Conservation (phyloP, 2,797 vertebrate genomes). For the Crax fasciolata region DNA sequence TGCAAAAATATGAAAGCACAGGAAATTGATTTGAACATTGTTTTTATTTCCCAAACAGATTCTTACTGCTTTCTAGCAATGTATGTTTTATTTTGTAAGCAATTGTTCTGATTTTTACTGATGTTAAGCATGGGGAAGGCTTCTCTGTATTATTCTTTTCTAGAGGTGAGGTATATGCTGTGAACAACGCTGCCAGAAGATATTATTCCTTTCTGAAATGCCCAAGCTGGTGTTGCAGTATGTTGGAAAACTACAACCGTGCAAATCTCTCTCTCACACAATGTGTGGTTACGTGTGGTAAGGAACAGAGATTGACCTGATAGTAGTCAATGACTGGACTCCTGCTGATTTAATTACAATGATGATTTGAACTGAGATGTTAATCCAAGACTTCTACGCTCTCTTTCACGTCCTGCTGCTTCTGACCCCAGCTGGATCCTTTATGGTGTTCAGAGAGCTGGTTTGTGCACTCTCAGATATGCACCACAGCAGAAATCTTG, state of each 20-base stretch:
- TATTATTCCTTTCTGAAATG: not conserved
- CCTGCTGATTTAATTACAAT: accelerated
- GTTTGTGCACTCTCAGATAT: not conserved
- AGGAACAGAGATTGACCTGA: not conserved
- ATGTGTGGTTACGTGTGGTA: accelerated
- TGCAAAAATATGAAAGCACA: not conserved
- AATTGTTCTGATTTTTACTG: not conserved
- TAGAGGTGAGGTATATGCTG: not conserved
- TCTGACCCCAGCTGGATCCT: not conserved
- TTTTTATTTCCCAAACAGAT: not conserved
- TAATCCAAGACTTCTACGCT: not conserved
- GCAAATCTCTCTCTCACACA: not conserved
- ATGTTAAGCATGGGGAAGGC: not conserved
- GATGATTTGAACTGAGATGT: not conserved
- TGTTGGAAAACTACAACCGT: not conserved
- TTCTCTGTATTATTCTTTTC: not conserved
- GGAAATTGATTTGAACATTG: not conserved
- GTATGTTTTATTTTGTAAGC: not conserved
- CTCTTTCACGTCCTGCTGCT: not conserved
- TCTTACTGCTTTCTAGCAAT: not conserved
- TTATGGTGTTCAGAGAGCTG: not conserved
- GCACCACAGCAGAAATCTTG: not conserved
- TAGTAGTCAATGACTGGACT: not conserved
- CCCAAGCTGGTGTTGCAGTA: not conserved
- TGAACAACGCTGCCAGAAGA: not conserved